These are phyloP conservation scores for Valencia hispanica DNA, from an alignment of 2,797 vertebrate genomes.

Conservation along the genomic window DNA sequence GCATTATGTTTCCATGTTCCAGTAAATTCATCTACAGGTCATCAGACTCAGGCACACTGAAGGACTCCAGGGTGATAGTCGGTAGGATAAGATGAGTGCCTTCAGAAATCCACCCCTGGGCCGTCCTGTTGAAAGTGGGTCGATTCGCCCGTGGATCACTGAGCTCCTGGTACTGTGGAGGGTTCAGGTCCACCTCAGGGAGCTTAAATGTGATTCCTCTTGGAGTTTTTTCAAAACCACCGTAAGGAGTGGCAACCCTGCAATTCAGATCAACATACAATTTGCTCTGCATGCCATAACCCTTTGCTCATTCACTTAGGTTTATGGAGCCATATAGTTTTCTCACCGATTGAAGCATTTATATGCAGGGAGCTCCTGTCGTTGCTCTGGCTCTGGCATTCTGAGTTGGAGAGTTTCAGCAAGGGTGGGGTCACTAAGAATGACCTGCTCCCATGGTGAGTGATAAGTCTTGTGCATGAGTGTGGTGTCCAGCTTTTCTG, in stretches of 20 bases:
- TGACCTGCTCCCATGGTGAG: slow-evolving; percentile 97
- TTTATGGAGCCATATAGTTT: not conserved
- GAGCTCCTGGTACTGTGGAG: slow-evolving; percentile 87
- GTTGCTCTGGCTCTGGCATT: slow-evolving; percentile 85
- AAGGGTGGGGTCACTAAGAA: slow-evolving; percentile 89
- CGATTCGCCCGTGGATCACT: slow-evolving; percentile 85
- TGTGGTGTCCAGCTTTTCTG: slow-evolving; percentile 86
- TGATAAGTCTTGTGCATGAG: slow-evolving; percentile 90
- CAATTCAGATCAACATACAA: slow-evolving; percentile 33
- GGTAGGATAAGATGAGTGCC: slow-evolving; percentile 87
- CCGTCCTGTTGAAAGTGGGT: slow-evolving; percentile 95
- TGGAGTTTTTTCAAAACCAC: slow-evolving; percentile 94
- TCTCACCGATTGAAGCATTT: slow-evolving; percentile 96
- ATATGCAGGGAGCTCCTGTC: slow-evolving; percentile 86
- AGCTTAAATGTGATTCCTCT: slow-evolving; percentile 94
- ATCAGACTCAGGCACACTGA: slow-evolving; percentile 89
- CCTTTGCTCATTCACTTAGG: not conserved
- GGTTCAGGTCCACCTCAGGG: slow-evolving; percentile 88
- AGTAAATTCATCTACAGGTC: slow-evolving; percentile 83
- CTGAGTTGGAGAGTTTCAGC: slow-evolving; percentile 87
- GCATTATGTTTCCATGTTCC: slow-evolving; percentile 12
- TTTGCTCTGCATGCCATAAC: not conserved
- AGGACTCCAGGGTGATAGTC: slow-evolving; percentile 80
- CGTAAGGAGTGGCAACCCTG: slow-evolving; percentile 96
- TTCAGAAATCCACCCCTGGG: slow-evolving; percentile 94